Evolutionary conservation across 1,140 invertebrate genomes (phyloP).

Genomic region (Drosophila nikananu): DNA sequence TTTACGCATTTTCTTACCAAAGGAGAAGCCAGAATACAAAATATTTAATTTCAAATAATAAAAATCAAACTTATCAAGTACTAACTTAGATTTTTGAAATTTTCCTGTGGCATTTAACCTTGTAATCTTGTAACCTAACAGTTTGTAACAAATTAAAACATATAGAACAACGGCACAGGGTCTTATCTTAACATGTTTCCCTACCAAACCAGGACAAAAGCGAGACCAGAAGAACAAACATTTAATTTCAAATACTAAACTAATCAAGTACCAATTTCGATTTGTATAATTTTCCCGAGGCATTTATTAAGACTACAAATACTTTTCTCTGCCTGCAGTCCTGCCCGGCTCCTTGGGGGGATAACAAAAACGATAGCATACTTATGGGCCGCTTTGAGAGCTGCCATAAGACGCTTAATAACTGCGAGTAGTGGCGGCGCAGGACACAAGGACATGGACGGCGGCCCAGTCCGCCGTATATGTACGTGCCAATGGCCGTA

Average conservation of each 20-base stretch:
- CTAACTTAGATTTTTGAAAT: no score
- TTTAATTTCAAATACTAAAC: not conserved
- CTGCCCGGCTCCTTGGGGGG: slow-evolving; percentile 3
- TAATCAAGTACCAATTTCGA: not conserved
- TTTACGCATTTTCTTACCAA: no score
- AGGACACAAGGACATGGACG: slow-evolving; percentile 17
- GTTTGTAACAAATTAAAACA: not conserved
- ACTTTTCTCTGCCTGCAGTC: not conserved
- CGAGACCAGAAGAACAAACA: not conserved
- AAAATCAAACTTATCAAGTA: no score
- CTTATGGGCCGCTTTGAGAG: slow-evolving; percentile 45
- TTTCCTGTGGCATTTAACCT: no score
- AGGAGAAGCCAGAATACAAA: no score
- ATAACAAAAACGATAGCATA: slow-evolving; percentile 49
- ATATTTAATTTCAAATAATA: no score
- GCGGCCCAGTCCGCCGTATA: slow-evolving; percentile 16
- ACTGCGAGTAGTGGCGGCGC: slow-evolving; percentile 34
- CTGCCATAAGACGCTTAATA: slow-evolving; percentile 55
- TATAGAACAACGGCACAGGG: not conserved
- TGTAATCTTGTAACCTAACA: not conserved
- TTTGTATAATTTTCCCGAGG: not conserved
- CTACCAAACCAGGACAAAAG: not conserved
- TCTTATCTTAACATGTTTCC: no score
- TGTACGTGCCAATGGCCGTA: slow-evolving; percentile 68
- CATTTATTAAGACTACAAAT: not conserved